Conservation (phyloP, 1,140 invertebrate species). For the Rhizoglyphus robini region DNA sequence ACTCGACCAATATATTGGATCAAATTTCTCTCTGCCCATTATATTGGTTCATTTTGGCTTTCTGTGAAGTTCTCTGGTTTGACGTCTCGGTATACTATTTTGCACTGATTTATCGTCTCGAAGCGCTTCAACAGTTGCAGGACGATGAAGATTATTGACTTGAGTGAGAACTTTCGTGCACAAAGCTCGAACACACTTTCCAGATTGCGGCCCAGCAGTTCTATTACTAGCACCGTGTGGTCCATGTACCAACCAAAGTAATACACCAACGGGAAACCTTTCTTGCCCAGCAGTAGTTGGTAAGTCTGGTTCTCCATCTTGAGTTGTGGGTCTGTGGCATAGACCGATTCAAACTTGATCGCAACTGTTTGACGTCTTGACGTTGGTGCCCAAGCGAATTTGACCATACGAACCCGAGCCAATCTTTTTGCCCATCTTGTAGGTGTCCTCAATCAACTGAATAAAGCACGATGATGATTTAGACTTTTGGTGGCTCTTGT, state of each 20-base stretch:
- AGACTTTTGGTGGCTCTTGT: too few species aligned
- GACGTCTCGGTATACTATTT: conserved; percentile 24
- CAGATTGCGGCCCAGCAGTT: conserved; percentile 27
- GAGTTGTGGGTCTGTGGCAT: conserved; percentile 8
- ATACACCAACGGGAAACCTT: neutral
- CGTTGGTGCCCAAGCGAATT: neutral
- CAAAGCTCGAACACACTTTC: conserved; percentile 28
- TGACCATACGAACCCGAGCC: conserved; percentile 6
- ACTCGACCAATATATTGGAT: too few species aligned
- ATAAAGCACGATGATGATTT: too few species aligned
- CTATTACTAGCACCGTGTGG: conserved; percentile 25
- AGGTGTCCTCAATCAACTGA: neutral
- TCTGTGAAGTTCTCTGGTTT: conserved; percentile 26
- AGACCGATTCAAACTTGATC: conserved; percentile 11
- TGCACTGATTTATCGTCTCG: conserved; percentile 16
- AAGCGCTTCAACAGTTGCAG: conserved; percentile 23
- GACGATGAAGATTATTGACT: conserved; percentile 23
- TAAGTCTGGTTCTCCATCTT: conserved; percentile 4
- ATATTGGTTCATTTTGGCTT: too few species aligned
- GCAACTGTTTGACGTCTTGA: neutral
- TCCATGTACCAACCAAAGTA: neutral
- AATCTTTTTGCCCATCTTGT: neutral
- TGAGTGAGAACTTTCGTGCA: conserved; percentile 25
- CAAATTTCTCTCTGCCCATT: too few species aligned
- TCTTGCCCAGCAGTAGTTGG: neutral